Evolutionary conservation across 2,888 invertebrate species (phyloP), one percentile per base, ranked within the genome.

Genomic region (Oligia latruncula): DNA sequence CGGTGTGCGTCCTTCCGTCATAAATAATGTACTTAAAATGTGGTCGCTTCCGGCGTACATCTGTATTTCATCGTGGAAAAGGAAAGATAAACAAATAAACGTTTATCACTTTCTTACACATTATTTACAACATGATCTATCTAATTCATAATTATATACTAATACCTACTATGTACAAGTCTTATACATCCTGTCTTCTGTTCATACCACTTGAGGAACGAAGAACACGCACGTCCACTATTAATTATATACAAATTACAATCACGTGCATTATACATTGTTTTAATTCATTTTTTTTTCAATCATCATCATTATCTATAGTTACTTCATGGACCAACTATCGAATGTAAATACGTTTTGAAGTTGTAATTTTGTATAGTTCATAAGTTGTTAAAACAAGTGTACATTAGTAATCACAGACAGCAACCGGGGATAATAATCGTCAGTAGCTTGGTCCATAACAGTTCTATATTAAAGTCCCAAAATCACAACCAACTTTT

Each of bases 101-200:
- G 60, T 71, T 73, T 76, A 79, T 82, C 87, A 88, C 84, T 81
- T 84, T 79, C 75, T 68, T 80, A 82, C 81, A 80, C 71, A 68
- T 89, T 71, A 89, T 88, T 80, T 89, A 88, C 89, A 89, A 81
- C 71, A 82, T 80, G 70, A 66, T 74, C 81, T 87, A 88, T 78
- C 87, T 86, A 88, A 71, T 75, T 78, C 75, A 58, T 80, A 80
- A 78, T 78, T 68, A 82, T 70, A 64, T 71, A 78, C 65, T 83
- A 77, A 74, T 77, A 72, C 40, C 40, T 40, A 40, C 71, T 86
- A 78, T 83, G 23, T 85, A 86, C 86, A 86, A 82, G 78, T 84
- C 60, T 77, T 78, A 60, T 70, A 40, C 17, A 77, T 62, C 68
- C 43, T 20, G 46, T 62, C 29, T 72, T 67, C 52, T 49, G n/a